Conservation (phyloP, 2,797 vertebrate species). For the Knipowitschia caucasica region DNA sequence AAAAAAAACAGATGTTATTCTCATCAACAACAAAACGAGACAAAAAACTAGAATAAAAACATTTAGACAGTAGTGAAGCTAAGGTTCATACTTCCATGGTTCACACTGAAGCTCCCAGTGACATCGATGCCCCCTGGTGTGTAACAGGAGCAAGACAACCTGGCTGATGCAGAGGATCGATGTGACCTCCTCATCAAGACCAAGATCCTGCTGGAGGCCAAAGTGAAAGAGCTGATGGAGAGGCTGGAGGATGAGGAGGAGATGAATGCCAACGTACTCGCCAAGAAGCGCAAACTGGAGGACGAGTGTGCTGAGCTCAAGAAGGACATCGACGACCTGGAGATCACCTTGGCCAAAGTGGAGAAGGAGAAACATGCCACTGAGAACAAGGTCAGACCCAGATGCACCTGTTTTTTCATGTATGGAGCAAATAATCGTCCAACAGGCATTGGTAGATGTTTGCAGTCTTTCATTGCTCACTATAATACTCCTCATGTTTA, state of each 20-base stretch:
- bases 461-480: too few species aligned
- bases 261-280: constrained; percentile 81
- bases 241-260: constrained; percentile 92
- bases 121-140: background rate
- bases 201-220: constrained; percentile 91
- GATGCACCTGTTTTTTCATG: too few species aligned
- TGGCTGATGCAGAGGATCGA: constrained; percentile 90
- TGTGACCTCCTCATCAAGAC: constrained; percentile 92
- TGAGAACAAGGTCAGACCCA: constrained; percentile 83
- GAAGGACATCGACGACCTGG: constrained; percentile 93
- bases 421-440: too few species aligned
- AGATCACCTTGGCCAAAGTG: constrained; percentile 89
- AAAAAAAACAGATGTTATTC: too few species aligned
- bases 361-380: constrained; percentile 93
- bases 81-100: background rate
- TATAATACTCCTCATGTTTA: background rate
- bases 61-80: background rate
- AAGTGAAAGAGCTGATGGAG: constrained; percentile 86
- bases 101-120: background rate
- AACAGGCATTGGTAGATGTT: background rate
- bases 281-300: constrained; percentile 89
- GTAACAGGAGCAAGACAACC: constrained; percentile 89
- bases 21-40: background rate
- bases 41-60: background rate
- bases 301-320: constrained; percentile 91